These are phyloP conservation scores for Neocrepidodera transversa DNA, from an alignment of 2,888 invertebrate genomes.

Conservation along the genomic window DNA sequence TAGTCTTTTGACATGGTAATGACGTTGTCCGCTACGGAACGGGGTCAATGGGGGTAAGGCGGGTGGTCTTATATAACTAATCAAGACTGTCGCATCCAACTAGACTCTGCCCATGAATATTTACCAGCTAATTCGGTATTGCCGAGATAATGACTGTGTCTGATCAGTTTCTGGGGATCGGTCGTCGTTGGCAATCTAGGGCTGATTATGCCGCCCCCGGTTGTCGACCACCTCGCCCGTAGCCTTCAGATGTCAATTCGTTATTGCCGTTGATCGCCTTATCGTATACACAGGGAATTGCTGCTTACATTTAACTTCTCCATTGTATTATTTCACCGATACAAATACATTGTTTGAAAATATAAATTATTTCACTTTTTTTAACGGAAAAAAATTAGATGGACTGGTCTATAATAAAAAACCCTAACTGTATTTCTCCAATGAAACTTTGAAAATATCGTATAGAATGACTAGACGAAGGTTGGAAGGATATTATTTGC, in stretches of 20 bases:
- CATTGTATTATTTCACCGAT: constrained; percentile 2
- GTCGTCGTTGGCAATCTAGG: constrained; percentile 49
- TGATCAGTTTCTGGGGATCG: constrained; percentile 47
- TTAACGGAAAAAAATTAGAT: too few species aligned
- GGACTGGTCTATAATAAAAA: constrained; percentile 31
- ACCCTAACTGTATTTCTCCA: constrained; percentile 52
- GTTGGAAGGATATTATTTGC: constrained; percentile 50
- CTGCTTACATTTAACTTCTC: constrained; percentile 8
- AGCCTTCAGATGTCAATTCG: constrained; percentile 36
- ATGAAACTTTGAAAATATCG: constrained; percentile 52
- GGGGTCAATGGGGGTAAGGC: constrained; percentile 35
- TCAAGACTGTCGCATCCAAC: constrained; percentile 51
- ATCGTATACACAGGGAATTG: constrained; percentile 20
- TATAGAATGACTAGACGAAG: constrained; percentile 41
- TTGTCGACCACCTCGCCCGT: constrained; percentile 23
- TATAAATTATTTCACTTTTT: too few species aligned
- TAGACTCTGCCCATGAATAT: constrained; percentile 65
- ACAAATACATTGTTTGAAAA: too few species aligned
- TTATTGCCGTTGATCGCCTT: constrained; percentile 38
- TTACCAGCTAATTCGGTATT: constrained; percentile 58
- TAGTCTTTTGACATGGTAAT: constrained; percentile 50
- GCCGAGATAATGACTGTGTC: constrained; percentile 56
- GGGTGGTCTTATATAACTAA: constrained; percentile 47
- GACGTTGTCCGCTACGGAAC: constrained; percentile 44
- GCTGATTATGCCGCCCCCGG: constrained; percentile 53